A percentile compares a stretch with the other conserved stretches of the same genome.
Evolutionary conservation across 2,888 invertebrate genomes (phyloP).

Genomic region (Sphinx pinastri): DNA sequence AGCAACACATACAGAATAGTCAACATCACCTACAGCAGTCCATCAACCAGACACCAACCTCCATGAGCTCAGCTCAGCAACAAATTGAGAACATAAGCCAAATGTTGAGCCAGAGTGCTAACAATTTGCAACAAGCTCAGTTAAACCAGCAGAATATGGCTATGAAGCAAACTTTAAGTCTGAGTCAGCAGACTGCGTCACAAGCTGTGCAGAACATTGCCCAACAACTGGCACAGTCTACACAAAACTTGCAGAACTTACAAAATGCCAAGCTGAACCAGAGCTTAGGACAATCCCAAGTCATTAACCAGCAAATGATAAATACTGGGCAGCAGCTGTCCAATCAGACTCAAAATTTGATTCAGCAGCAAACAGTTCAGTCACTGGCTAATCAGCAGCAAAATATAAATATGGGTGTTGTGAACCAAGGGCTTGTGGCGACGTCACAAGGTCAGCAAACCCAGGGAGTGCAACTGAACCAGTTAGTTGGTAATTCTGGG

Average conservation of each 20-base stretch:
- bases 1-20: conserved; percentile 70
- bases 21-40: conserved; percentile 76
- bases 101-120: conserved; percentile 79
- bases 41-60: conserved; percentile 66
- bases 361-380: conserved; percentile 77
- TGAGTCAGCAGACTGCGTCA: conserved; percentile 73
- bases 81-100: conserved; percentile 86
- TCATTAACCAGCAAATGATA: conserved; percentile 73
- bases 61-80: conserved; percentile 85
- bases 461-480: conserved; percentile 73
- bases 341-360: conserved; percentile 68
- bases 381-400: conserved; percentile 73
- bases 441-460: conserved; percentile 69
- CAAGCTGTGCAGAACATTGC: conserved; percentile 78
- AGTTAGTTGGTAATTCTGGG: conserved; percentile 69
- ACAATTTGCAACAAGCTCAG: conserved; percentile 75
- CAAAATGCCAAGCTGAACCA: conserved; percentile 80
- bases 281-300: conserved; percentile 71
- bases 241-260: conserved; percentile 69
- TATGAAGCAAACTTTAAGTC: conserved; percentile 72
- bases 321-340: conserved; percentile 79
- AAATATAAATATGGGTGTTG: conserved; percentile 76
- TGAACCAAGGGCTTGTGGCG: conserved; percentile 70
- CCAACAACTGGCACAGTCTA: conserved; percentile 75
- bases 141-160: conserved; percentile 73